Percentiles rank a stretch among this genome's conserved stretches.
These are phyloP conservation scores for Drosophila imparisetae DNA, from an alignment of 2,888 invertebrate species.

Conservation along the genomic window DNA sequence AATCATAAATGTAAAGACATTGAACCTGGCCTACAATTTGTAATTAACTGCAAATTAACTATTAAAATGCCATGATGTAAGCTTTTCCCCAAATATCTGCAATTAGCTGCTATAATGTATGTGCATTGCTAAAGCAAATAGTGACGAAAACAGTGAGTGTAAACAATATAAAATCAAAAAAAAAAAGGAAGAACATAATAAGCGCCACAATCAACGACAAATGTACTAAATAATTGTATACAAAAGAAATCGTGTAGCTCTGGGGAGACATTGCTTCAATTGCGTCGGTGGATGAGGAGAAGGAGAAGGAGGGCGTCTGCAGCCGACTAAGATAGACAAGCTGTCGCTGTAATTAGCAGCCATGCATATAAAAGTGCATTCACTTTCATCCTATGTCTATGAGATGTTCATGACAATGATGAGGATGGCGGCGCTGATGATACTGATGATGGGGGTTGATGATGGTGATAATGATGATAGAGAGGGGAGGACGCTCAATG, in stretches of 20 bases:
- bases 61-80: background rate
- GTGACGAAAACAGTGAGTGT: conserved; percentile 18
- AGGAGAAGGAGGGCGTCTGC: background rate
- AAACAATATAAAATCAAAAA: conserved; percentile 21
- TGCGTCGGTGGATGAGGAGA: conserved; percentile 1
- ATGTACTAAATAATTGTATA: conserved; percentile 60
- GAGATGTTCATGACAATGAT: conserved; percentile 51
- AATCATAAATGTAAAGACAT: background rate
- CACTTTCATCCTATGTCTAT: conserved; percentile 68
- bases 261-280: conserved; percentile 40
- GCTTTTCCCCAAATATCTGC: background rate
- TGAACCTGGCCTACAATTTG: background rate
- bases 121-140: conserved; percentile 17
- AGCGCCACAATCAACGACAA: conserved; percentile 62
- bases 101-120: conserved; percentile 19
- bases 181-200: conserved; percentile 23
- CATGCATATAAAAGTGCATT: conserved; percentile 78
- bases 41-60: background rate
- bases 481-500: conserved; percentile 47
- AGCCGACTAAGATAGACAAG: conserved; percentile 60
- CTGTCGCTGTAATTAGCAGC: conserved; percentile 75
- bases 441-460: conserved; percentile 20
- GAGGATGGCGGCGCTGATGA: conserved; percentile 19
- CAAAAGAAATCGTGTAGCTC: conserved; percentile 57
- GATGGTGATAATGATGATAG: conserved; percentile 6